Percentiles rank a stretch among this genome's conserved stretches.
Evolutionary conservation across 2,888 invertebrate species (phyloP).

Genomic region (Graphium colonna): DNA sequence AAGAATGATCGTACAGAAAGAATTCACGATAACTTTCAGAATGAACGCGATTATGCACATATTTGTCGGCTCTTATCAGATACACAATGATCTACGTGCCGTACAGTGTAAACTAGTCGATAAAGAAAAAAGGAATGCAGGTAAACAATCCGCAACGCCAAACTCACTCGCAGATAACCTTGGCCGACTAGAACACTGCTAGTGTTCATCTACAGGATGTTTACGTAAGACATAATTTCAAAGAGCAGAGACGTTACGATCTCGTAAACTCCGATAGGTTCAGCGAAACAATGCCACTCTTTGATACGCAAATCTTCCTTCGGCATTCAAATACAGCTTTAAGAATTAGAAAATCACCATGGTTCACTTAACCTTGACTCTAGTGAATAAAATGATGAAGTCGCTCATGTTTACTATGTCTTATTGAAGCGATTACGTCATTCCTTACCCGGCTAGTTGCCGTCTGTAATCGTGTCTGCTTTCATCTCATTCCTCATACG

Average conservation of each 20-base stretch:
- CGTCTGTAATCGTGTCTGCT: constrained; percentile 28
- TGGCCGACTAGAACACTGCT: constrained; percentile 56
- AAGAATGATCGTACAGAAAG: constrained; percentile 31
- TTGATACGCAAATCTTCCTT: not conserved
- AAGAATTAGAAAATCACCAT: not conserved
- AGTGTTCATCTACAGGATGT: constrained; percentile 55
- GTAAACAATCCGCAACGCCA: constrained; percentile 45
- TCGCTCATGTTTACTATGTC: constrained; percentile 21
- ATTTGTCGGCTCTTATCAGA: constrained; percentile 16
- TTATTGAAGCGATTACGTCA: constrained; percentile 51
- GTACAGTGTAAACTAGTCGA: constrained; percentile 38
- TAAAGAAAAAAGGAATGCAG: constrained; percentile 35
- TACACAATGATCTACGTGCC: constrained; percentile 14
- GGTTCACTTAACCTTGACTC: constrained; percentile 15
- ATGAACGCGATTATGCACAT: constrained; percentile 17
- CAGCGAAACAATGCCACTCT: constrained; percentile 23
- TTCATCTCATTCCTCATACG: constrained; percentile 25
- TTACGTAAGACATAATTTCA: constrained; percentile 46
- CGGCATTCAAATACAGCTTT: no score
- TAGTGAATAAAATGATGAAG: constrained; percentile 22
- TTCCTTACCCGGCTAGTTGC: constrained; percentile 32
- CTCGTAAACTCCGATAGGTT: constrained; percentile 29
- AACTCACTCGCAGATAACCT: constrained; percentile 49
- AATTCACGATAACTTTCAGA: constrained; percentile 33
- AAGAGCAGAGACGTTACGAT: constrained; percentile 28